phyloP scores from a whole-genome alignment of 2,113 vertebrate genomes.

The Malurus melanocephalus region DNA sequence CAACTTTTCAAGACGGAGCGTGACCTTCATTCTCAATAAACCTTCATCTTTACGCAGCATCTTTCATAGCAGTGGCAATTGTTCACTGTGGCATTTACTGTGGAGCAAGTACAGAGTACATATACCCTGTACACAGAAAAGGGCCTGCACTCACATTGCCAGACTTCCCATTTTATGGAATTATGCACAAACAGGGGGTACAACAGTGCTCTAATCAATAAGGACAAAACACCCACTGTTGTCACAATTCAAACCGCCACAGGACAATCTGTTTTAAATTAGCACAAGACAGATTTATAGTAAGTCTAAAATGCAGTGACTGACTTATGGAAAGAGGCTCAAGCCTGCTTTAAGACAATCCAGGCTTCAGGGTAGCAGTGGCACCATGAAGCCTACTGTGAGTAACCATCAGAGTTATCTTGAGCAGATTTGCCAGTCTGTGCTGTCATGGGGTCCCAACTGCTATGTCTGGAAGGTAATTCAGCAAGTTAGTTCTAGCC shows the following conservation, averaged over 20 bases:
- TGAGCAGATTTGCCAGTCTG: neutral
- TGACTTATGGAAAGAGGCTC: neutral
- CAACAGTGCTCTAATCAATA: neutral
- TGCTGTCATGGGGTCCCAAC: neutral
- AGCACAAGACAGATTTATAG: neutral
- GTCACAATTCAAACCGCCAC: neutral
- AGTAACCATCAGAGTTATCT: neutral
- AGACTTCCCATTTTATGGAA: neutral
- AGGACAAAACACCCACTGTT: neutral
- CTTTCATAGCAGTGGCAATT: neutral
- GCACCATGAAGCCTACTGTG: neutral
- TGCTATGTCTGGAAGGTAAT: neutral
- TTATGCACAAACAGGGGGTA: neutral
- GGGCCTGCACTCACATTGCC: neutral
- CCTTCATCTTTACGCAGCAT: neutral
- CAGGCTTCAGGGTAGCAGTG: neutral
- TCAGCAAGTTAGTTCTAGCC: neutral
- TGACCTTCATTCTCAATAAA: constrained; percentile 20
- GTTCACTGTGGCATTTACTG: neutral
- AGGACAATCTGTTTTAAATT: neutral
- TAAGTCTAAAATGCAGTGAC: neutral
- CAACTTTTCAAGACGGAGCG: neutral
- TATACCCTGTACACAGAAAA: neutral
- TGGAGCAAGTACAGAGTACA: neutral
- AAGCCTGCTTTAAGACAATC: neutral